Evolutionary conservation across 2,888 invertebrate genomes (phyloP).

Genomic region (Apotomis betuletana): DNA sequence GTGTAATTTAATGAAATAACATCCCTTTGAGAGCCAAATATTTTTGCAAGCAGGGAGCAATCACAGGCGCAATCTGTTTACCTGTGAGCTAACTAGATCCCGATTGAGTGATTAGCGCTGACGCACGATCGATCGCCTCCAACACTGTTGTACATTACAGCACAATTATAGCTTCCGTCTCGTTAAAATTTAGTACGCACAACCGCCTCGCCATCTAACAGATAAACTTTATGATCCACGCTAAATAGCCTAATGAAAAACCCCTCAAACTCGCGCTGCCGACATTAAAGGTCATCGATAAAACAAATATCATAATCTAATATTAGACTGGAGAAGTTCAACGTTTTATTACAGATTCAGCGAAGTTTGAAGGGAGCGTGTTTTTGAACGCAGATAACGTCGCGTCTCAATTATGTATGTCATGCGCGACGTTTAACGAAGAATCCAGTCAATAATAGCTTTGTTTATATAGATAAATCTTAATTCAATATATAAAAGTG

Average conservation of each 20-base stretch:
- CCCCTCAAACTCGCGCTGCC: constrained; percentile 50
- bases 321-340: constrained; percentile 44
- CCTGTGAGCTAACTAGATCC: constrained; percentile 33
- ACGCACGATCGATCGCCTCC: constrained; percentile 31
- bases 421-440: no score
- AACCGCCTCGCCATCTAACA: constrained; percentile 48
- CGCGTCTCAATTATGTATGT: constrained; percentile 15
- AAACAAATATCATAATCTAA: constrained; percentile 49
- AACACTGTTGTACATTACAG: constrained; percentile 31
- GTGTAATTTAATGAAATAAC: constrained; percentile 6
- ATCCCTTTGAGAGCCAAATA: constrained; percentile 19
- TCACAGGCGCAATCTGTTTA: constrained; percentile 30
- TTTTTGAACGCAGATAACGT: constrained; percentile 16
- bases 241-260: constrained; percentile 61
- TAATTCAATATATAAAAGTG: no score
- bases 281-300: constrained; percentile 50
- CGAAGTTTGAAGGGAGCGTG: constrained; percentile 28
- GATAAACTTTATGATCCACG: constrained; percentile 63
- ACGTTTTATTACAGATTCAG: constrained; percentile 32
- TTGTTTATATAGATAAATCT: no score
- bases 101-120: constrained; percentile 39
- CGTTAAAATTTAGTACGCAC: constrained; percentile 51
- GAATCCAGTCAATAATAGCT: no score
- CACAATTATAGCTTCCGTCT: constrained; percentile 42
- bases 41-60: constrained; percentile 15